Percentiles rank a stretch among this genome's conserved stretches.
phyloP scores from a whole-genome alignment of 2,797 vertebrate species.

The Emydoidea blandingii region DNA sequence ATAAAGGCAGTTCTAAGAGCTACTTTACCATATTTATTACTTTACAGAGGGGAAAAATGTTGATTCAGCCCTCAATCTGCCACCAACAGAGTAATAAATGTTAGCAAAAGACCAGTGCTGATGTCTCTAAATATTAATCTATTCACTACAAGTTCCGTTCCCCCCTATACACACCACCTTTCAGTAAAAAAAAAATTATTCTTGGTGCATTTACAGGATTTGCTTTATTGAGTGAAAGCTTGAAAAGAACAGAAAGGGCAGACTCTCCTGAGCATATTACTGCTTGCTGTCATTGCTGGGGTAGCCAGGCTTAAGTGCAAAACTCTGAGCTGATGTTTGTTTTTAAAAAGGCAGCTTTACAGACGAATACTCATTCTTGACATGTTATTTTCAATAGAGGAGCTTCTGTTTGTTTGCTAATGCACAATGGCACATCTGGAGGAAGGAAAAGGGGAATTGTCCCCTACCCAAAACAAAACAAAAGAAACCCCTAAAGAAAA shows the following conservation, averaged over 20 bases:
- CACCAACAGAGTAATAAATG: constrained; percentile 73
- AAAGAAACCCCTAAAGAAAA: neutral
- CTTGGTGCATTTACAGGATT: constrained; percentile 14
- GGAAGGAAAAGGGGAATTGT: neutral
- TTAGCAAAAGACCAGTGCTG: constrained; percentile 61
- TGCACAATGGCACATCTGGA: neutral
- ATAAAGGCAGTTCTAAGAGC: constrained; percentile 81
- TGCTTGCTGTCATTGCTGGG: constrained; percentile 41
- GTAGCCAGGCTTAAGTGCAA: constrained; percentile 34
- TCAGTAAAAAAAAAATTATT: neutral
- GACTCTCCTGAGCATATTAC: constrained; percentile 35
- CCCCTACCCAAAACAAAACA: neutral
- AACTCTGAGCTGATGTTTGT: constrained; percentile 42
- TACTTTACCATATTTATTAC: constrained; percentile 80
- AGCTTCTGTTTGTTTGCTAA: neutral
- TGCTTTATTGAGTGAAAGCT: constrained; percentile 45
- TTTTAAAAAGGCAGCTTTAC: constrained; percentile 46
- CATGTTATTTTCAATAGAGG: constrained; percentile 1
- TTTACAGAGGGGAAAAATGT: constrained; percentile 71
- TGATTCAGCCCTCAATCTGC: constrained; percentile 78
- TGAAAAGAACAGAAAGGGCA: constrained; percentile 41
- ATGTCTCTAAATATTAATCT: constrained; percentile 77
- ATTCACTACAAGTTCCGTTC: constrained; percentile 16
- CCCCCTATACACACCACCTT: fast-evolving
- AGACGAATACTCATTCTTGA: neutral